Evolutionary conservation across 37 sponge, comb jelly and placozoan genomes (phyloP), one percentile per base, ranked within the genome.

Genomic region (Cladorhizidae sp.): DNA sequence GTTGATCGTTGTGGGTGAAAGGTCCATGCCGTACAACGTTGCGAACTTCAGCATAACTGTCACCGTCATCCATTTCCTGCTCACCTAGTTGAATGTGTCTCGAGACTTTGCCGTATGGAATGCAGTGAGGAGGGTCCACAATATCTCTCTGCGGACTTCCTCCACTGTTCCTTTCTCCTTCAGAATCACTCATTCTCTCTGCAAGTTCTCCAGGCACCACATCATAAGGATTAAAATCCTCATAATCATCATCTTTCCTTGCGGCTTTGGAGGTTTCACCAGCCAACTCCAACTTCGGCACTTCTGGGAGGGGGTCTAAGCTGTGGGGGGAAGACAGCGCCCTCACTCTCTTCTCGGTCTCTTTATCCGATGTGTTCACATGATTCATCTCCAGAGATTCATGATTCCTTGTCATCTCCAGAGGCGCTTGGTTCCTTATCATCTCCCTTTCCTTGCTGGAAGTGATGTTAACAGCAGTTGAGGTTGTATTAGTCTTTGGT

Each of bases 1-100:
- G 61, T 28, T 80, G 87, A 3, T 7, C 26, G 35, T 80, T 78
- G 21, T 29, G 28, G 8, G 23, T 11, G 2, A 67, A 36, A 35
- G 75, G 75, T 26, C 55, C 56, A 51, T 20, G 39, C 50, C 64
- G 22, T 32, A 77, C 31, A 22, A 61, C 70, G 14, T 54, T 40
- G 14, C 76, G 28, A 9, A 80, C 86, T 69, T 85, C 86, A 39
- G 85, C 70, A 23, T 85, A 85, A 22, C 57, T 70, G 41, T 68
- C 77, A 57, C 32, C 81, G 37, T 76, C 35, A 15, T 45, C 40
- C 8, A 2, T 20, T 33, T 26, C 6, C 23, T 25, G 7, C 40
- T 63, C 45, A 29, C 32, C 41, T 29, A n/a, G 28, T 62, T 49
- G 28, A 14, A 54, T 9, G 45, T 57, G 81, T 23, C 50, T 57